These are phyloP conservation scores for Camponotus fellah DNA, from an alignment of 2,888 invertebrate species.

Conservation along the genomic window DNA sequence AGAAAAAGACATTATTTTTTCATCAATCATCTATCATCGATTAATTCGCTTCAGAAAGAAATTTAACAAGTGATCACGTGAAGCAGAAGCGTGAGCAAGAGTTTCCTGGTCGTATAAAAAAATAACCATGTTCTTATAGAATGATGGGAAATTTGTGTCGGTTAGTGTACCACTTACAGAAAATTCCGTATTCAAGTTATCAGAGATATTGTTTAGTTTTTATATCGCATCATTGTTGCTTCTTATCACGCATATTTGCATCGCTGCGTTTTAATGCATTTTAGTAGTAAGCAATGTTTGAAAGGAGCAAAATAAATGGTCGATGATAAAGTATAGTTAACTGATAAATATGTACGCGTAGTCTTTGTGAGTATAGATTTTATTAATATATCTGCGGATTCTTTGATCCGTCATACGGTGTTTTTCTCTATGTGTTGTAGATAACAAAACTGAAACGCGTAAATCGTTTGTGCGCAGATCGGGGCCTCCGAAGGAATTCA, in stretches of 20 bases:
- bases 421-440: conserved; percentile 80
- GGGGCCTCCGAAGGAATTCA: conserved; percentile 87
- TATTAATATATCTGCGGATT: conserved; percentile 5
- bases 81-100: conserved; percentile 41
- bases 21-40: not conserved
- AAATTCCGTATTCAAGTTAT: conserved; percentile 63
- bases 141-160: conserved; percentile 77
- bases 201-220: conserved; percentile 49
- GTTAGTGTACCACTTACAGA: conserved; percentile 71
- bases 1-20: conserved; percentile 6
- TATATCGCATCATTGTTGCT: conserved; percentile 1
- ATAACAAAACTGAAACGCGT: conserved; percentile 85
- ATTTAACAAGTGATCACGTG: conserved; percentile 43
- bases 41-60: conserved; percentile 49
- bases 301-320: not conserved
- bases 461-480: conserved; percentile 85
- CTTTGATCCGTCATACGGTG: conserved; percentile 39
- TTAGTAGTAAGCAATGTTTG: not conserved
- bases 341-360: not conserved
- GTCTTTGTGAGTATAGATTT: not conserved
- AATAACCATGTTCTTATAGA: conserved; percentile 59
- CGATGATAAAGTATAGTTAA: not conserved
- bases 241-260: not conserved
- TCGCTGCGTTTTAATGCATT: not conserved
- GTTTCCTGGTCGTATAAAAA: conserved; percentile 25